Conservation (phyloP, 2,888 invertebrate genomes). For the Rhimphoctona megacephalus region DNA sequence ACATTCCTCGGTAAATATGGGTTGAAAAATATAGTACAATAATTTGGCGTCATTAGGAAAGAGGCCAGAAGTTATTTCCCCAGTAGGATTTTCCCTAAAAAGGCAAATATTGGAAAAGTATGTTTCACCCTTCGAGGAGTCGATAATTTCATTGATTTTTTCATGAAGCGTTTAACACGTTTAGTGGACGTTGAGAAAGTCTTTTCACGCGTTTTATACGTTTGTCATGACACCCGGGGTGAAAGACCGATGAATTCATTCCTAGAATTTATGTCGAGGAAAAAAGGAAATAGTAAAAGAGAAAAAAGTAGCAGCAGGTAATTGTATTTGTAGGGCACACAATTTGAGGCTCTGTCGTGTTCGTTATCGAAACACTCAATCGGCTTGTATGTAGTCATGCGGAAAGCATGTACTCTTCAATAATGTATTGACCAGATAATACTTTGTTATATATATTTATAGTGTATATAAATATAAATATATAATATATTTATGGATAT, state of each 20-base stretch:
- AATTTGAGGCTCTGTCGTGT: conserved; percentile 52
- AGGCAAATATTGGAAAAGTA: neutral
- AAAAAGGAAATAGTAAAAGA: conserved; percentile 15
- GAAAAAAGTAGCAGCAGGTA: conserved; percentile 4
- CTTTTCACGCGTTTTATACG: neutral
- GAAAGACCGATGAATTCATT: conserved; percentile 21
- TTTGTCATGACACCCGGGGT: conserved; percentile 7
- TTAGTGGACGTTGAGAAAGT: neutral
- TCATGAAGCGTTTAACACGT: conserved; percentile 18
- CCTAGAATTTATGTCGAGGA: conserved; percentile 11
- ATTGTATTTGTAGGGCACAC: conserved; percentile 28
- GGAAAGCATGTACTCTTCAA: conserved; percentile 52
- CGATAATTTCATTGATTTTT: conserved; percentile 12
- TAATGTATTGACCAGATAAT: conserved; percentile 53
- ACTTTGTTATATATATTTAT: conserved; percentile 20
- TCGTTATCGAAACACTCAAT: conserved; percentile 64
- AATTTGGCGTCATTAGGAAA: neutral
- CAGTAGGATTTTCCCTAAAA: no score
- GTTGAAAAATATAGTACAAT: neutral
- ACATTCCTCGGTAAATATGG: neutral
- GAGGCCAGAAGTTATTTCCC: neutral
- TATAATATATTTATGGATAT: conserved; percentile 18
- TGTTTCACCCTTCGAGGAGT: neutral
- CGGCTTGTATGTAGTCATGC: conserved; percentile 60
- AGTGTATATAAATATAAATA: conserved; percentile 4